Evolutionary conservation across 2,888 invertebrate species (phyloP).

Genomic region (Saturnia pavonia): DNA sequence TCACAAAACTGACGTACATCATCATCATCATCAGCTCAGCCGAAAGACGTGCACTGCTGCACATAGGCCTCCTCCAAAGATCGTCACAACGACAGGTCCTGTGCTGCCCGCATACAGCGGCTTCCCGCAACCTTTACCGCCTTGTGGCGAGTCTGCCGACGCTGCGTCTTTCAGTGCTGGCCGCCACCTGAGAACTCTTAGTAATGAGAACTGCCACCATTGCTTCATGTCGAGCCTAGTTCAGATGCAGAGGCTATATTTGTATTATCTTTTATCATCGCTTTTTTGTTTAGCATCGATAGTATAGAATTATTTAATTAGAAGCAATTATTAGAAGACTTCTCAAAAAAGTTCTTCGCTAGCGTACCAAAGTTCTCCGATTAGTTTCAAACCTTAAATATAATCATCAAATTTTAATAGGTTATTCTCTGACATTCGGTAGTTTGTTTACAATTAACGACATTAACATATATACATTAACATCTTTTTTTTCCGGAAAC

Average conservation of each 20-base stretch:
- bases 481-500: slow-evolving; percentile 18
- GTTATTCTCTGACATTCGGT: neutral
- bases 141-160: too few species aligned
- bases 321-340: neutral
- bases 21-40: too few species aligned
- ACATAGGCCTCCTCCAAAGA: too few species aligned
- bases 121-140: too few species aligned
- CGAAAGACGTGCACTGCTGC: too few species aligned
- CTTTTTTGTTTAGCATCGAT: neutral
- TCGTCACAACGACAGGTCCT: too few species aligned
- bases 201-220: too few species aligned
- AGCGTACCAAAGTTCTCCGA: neutral
- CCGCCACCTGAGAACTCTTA: too few species aligned
- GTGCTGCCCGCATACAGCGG: too few species aligned
- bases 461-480: slow-evolving; percentile 13
- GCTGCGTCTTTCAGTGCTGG: too few species aligned
- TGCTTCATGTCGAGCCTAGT: too few species aligned
- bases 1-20: too few species aligned
- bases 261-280: neutral
- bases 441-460: slow-evolving; percentile 14
- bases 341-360: neutral
- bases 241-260: neutral
- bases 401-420: slow-evolving; percentile 5
- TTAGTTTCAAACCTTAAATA: neutral
- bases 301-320: neutral